Conservation (phyloP, 2,888 invertebrate genomes). For the Drosophila hamatofila region DNA sequence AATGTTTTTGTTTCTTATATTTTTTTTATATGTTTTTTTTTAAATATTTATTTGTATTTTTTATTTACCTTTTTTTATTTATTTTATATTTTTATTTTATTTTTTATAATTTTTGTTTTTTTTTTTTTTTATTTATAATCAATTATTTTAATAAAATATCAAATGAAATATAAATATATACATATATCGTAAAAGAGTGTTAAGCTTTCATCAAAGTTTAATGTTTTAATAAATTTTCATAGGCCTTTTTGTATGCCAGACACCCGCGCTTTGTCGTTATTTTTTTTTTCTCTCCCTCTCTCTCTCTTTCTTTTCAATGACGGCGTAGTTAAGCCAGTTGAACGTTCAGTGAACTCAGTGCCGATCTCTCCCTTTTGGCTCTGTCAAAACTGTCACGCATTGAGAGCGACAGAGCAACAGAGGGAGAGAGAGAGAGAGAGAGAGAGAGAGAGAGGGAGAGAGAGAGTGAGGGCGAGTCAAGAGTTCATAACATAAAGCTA, state of each 20-base stretch:
- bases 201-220: neutral
- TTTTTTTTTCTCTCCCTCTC: neutral
- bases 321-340: slow-evolving; percentile 42
- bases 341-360: slow-evolving; percentile 67
- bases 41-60: too few relatives aligned
- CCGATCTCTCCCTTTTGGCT: slow-evolving; percentile 49
- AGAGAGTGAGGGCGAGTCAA: slow-evolving; percentile 39
- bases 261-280: slow-evolving; percentile 50
- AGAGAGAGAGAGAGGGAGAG: neutral
- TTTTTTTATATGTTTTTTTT: too few relatives aligned
- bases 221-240: neutral
- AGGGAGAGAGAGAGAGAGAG: slow-evolving; percentile 11
- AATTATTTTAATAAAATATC: too few relatives aligned
- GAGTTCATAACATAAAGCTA: slow-evolving; percentile 59
- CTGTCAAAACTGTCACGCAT: slow-evolving; percentile 69
- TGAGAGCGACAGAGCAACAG: slow-evolving; percentile 18
- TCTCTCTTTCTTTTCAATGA: slow-evolving; percentile 10
- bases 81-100: too few relatives aligned
- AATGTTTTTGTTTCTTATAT: too few relatives aligned
- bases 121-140: too few relatives aligned
- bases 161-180: too few relatives aligned
- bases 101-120: too few relatives aligned
- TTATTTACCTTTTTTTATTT: too few relatives aligned
- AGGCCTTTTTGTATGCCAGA: slow-evolving; percentile 42
- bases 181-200: neutral